Base-by-base conservation (phyloP, 1,140 invertebrate genomes). In the Mya arenaria region DNA sequence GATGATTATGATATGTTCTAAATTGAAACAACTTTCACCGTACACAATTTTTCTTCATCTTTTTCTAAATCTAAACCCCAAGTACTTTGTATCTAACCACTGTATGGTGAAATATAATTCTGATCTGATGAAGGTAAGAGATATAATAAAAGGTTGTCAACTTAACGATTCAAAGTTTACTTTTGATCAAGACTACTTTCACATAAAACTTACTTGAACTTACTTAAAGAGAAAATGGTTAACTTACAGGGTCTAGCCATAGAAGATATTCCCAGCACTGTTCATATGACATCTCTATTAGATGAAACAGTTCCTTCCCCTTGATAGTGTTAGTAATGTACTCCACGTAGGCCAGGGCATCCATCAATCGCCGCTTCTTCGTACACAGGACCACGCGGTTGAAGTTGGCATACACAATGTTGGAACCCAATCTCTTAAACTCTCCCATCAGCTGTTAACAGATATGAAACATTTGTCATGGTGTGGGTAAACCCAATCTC, bases 281-380 rank as follows among this genome's bases (percentile, higher is more conserved):
- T 75, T 95, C 95, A 89, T 96, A 96, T 32, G 95, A 95, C 66
- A 99, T 95, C 87, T 99, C 96, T 68, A 99, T 96, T 48, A 97
- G 96, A 90, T 98, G 97, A 92, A 99, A 99, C 36, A 99, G 91
- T 93, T 99, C 97, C 90, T 97, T 98, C 86, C 97, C 96, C 62
- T 96, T 94, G 74, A 99, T 96, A 62, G 96, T 97, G 84, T 96
- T 95, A 28, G 97, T 96, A 69, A 99, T 96, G 91, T 97, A 99
- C 88, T 98, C 96, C 37, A 98, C 95, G 90, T 99, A 99, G 48
- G 96, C 95, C 10, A 98, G 93, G 0, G 97, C 98, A 94, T 99
- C 97, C 23, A 87, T 68, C 17, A 92, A 69, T 17, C 83, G 71
- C 15, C 88, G 94, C 90, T 98, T 98, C 90, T 98, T 98, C 0